Base-by-base conservation (phyloP, 2,113 vertebrate species). In the Cercopithecus mona region DNA sequence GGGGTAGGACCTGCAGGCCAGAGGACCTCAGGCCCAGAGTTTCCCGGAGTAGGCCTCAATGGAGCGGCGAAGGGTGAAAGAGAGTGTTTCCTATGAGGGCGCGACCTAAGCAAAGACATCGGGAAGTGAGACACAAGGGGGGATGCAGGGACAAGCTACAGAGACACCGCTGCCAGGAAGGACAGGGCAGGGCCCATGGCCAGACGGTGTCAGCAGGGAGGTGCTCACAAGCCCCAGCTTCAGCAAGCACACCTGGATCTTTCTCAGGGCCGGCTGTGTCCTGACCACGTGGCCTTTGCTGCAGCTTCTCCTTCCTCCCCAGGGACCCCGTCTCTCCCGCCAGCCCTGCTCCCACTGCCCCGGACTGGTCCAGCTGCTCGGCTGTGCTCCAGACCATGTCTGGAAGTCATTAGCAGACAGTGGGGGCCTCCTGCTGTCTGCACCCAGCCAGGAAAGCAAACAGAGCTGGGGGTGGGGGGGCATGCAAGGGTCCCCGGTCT, bases 331-430 rank as follows among this genome's bases (percentile, higher is more conserved):
- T 57, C 35, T 61, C 38, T 61, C 50, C 45, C 30, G 12, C 23
- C 9, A 30, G 13, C 40, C 30, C 35, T 32, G 13, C 7, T 90
- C n/a, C 68, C 38, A 10, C 52, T 0, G 1, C 50, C 22, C 30
- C 11, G 38, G 79, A 40, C 20, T 57, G 22, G 52, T 38, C 25
- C 3, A 3, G 55, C 45, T 17, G 92, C 88, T 96, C 96, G 96
- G 92, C 90, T 97, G 94, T 40, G 64, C 97, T 95, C 87, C 93
- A 97, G 81, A 96, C 97, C 78, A 68, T 76, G n/a, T 98, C 98
- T 98, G 98, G 98, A 98, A 98, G 98, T 98, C 97, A 98, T 98
- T 98, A 98, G 78, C 89, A 93, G 97, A 98, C 94, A 97, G 97
- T 82, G 83, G 96, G 96, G 86, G 64, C 13, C 48, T 81, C 72